Percentiles rank a stretch among this genome's conserved stretches.
These are phyloP conservation scores for Seira musarum DNA, from an alignment of 2,888 invertebrate species.

Conservation along the genomic window DNA sequence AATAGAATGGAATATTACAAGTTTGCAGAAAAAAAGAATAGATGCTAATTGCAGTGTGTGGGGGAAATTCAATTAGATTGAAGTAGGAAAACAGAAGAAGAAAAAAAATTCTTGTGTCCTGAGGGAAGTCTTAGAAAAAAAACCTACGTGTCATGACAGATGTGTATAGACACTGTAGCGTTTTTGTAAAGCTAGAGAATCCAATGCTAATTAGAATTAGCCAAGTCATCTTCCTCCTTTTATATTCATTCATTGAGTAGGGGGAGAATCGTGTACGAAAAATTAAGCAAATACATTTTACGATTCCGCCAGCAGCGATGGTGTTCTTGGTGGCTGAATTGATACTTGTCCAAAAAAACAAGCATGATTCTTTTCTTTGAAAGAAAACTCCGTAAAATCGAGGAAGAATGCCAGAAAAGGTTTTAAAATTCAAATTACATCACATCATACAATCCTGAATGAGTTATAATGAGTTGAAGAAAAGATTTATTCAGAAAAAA, in stretches of 20 bases:
- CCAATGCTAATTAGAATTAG: constrained; percentile 40
- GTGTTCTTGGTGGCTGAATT: too few species aligned
- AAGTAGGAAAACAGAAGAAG: not conserved
- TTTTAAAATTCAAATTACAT: not conserved
- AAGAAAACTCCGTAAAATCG: constrained; percentile 11
- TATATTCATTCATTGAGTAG: not conserved
- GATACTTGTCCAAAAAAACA: too few species aligned
- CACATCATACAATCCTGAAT: not conserved
- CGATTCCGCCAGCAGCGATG: not conserved
- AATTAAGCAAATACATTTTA: constrained; percentile 1
- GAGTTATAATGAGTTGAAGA: not conserved
- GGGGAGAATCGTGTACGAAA: constrained; percentile 1
- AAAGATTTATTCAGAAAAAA: too few species aligned
- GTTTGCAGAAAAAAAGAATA: constrained; percentile 7
- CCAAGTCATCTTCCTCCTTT: constrained; percentile 30
- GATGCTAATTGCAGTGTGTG: constrained; percentile 6
- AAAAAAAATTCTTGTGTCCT: not conserved
- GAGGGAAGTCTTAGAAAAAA: not conserved
- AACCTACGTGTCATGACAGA: constrained; percentile 13
- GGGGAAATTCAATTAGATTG: constrained; percentile 16
- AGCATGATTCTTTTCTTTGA: not conserved
- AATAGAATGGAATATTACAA: not conserved
- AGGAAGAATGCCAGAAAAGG: not conserved
- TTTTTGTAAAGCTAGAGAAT: not conserved
- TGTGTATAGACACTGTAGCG: constrained; percentile 1